A percentile compares a stretch with the other conserved stretches of the same genome.
Conservation (phyloP, 2,797 vertebrate genomes). For the Pangasius sanitwongsei region DNA sequence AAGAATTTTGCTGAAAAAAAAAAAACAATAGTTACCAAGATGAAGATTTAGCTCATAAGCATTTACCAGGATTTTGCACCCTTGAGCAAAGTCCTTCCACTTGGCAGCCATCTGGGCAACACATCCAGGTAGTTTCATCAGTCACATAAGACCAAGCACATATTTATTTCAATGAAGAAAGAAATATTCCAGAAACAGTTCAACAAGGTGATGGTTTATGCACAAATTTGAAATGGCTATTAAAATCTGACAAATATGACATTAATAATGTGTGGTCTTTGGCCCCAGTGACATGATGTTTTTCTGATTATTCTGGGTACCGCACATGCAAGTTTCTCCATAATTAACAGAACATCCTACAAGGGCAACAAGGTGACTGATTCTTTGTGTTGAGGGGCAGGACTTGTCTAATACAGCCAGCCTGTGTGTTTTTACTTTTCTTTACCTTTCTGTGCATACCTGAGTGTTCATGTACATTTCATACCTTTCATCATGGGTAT, state of each 20-base stretch:
- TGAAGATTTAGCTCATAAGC: neutral
- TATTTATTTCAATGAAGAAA: neutral
- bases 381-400: neutral
- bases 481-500: conserved; percentile 95
- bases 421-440: too few species aligned
- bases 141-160: neutral
- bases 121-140: neutral
- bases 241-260: neutral
- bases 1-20: neutral
- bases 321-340: neutral
- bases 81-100: neutral
- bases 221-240: neutral
- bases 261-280: neutral
- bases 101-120: neutral
- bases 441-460: neutral
- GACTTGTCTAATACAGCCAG: too few species aligned
- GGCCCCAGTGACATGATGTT: neutral
- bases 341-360: neutral
- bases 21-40: neutral
- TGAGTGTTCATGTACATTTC: neutral
- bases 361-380: neutral
- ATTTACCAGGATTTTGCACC: neutral
- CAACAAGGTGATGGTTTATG: neutral
- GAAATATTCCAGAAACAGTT: neutral
- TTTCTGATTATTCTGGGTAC: neutral